These are phyloP conservation scores for Ciona savignyi DNA, from an alignment of 23 tunicate species.

Conservation along the genomic window DNA sequence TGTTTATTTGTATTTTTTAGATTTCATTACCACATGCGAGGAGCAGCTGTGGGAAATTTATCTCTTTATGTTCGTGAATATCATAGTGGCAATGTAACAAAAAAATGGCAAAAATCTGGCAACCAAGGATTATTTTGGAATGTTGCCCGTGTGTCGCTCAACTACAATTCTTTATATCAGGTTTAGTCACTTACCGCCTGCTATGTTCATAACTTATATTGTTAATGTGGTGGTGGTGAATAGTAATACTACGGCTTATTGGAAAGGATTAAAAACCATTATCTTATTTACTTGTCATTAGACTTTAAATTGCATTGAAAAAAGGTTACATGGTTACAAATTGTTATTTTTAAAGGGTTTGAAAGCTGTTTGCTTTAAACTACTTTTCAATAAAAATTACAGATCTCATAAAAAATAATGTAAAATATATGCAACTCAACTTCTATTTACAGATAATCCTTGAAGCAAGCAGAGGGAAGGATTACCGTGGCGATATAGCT, in stretches of 20 bases:
- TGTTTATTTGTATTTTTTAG: slow-evolving; percentile 28
- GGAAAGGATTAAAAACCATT: too few species aligned
- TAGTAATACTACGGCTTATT: too few species aligned
- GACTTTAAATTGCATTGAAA: too few species aligned
- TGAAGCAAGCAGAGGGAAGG: slow-evolving; percentile 70
- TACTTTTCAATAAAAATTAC: too few species aligned
- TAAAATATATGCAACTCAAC: too few species aligned
- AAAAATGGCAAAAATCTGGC: slow-evolving; percentile 55
- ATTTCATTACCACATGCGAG: slow-evolving; percentile 77
- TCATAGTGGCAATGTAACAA: not conserved
- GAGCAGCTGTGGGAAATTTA: slow-evolving; percentile 35
- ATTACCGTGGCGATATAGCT: slow-evolving; percentile 79
- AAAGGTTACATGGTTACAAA: too few species aligned
- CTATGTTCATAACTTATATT: too few species aligned
- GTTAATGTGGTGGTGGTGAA: too few species aligned
- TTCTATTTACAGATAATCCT: slow-evolving; percentile 66
- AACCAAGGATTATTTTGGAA: slow-evolving; percentile 86
- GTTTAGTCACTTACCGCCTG: slow-evolving; percentile 16
- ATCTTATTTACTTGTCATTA: too few species aligned
- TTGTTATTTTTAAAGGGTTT: too few species aligned
- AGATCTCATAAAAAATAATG: too few species aligned
- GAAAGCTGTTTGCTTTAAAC: too few species aligned
- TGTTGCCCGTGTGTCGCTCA: slow-evolving; percentile 40
- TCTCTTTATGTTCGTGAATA: slow-evolving; percentile 4
- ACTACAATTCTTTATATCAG: slow-evolving; percentile 45